phyloP scores from a whole-genome alignment of 1,140 invertebrate genomes.

The Homarus americanus region DNA sequence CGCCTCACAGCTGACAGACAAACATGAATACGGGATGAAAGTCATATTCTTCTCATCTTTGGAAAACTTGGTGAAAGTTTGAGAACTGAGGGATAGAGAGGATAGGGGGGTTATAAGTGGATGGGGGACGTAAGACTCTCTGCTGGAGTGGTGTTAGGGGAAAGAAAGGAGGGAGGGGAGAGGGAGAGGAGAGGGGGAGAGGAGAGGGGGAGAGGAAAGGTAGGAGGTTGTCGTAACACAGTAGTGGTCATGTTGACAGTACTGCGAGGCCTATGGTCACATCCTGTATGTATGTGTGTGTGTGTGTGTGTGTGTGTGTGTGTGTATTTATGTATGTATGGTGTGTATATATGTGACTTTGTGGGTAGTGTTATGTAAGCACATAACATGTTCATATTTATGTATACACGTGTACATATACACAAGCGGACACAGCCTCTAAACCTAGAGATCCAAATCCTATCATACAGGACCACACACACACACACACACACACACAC shows the following conservation, averaged over 20 bases:
- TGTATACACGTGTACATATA: too few relatives aligned
- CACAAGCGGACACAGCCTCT: too few relatives aligned
- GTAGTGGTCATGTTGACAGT: too few relatives aligned
- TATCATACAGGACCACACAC: background rate
- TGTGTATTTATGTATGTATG: background rate
- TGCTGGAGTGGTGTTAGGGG: background rate
- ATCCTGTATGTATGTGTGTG: background rate
- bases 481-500: constrained; percentile 16
- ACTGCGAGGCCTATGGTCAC: too few relatives aligned
- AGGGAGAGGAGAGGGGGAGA: constrained; percentile 5
- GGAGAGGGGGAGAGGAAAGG: too few relatives aligned
- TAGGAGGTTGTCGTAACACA: too few relatives aligned
- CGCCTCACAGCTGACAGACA: too few relatives aligned
- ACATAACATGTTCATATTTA: background rate
- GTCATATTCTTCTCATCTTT: too few relatives aligned
- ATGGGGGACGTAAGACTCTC: background rate
- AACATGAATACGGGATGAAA: too few relatives aligned
- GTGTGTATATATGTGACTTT: background rate
- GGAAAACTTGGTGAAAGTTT: too few relatives aligned
- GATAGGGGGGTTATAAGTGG: too few relatives aligned
- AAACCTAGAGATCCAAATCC: too few relatives aligned
- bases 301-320: background rate
- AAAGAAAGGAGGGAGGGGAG: background rate
- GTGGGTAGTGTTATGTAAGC: background rate
- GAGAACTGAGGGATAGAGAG: background rate